Conservation (phyloP, 2,797 vertebrate species). For the Spatula clypeata region DNA sequence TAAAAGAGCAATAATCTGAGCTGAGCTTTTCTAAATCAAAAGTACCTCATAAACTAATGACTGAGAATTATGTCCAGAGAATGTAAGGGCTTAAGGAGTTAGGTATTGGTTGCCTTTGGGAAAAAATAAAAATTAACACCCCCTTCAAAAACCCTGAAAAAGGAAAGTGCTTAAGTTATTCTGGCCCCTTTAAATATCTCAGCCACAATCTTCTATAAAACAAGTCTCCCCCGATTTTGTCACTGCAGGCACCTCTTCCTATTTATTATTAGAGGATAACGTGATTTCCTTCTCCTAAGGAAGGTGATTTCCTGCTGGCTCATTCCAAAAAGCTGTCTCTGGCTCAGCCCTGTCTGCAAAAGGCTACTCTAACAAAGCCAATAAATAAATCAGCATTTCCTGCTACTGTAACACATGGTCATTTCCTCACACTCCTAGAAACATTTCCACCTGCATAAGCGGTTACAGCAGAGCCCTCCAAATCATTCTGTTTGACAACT, state of each 20-base stretch:
- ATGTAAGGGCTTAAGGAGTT: not conserved
- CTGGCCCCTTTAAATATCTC: not conserved
- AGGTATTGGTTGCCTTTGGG: not conserved
- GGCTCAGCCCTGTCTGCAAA: constrained; percentile 21
- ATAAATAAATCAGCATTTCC: constrained; percentile 68
- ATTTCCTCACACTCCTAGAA: constrained; percentile 58
- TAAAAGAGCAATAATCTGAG: not conserved
- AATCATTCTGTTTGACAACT: constrained; percentile 1
- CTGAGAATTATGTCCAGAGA: not conserved
- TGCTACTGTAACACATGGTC: not conserved
- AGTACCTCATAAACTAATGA: not conserved
- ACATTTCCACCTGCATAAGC: constrained; percentile 29
- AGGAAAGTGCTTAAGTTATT: not conserved
- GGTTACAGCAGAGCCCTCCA: not conserved
- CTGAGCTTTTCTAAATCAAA: not conserved
- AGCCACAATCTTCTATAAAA: not conserved
- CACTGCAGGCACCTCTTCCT: constrained; percentile 19
- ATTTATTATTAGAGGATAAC: constrained; percentile 16
- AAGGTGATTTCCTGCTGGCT: constrained; percentile 4
- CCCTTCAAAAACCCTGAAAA: not conserved
- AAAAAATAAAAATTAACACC: not conserved
- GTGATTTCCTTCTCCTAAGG: constrained; percentile 20
- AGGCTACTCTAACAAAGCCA: constrained; percentile 1
- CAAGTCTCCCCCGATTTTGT: not conserved
- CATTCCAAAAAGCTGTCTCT: constrained; percentile 29